Conservation (phyloP, 2,113 vertebrate species). For the Madoqua kirkii region DNA sequence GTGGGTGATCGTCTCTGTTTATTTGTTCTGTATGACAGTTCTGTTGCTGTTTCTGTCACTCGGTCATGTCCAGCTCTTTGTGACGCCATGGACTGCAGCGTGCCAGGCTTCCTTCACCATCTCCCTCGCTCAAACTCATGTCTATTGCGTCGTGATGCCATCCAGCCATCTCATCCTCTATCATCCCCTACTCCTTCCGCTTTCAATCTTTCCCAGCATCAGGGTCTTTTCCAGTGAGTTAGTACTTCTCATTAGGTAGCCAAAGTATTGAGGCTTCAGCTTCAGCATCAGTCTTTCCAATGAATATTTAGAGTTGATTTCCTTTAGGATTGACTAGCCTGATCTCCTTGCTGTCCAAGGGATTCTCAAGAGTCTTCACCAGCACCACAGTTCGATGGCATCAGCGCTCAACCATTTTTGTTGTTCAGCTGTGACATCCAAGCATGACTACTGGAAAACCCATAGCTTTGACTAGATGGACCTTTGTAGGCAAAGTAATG, state of each 20-base stretch:
- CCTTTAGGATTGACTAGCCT: background rate
- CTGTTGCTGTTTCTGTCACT: background rate
- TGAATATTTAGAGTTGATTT: background rate
- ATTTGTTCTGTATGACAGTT: background rate
- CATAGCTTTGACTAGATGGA: background rate
- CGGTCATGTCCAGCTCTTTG: background rate
- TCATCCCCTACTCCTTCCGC: background rate
- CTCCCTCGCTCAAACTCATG: background rate
- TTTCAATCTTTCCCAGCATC: background rate
- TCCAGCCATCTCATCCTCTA: background rate
- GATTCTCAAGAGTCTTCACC: background rate
- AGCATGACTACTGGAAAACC: background rate
- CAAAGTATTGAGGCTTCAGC: background rate
- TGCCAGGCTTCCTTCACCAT: background rate
- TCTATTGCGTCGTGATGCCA: background rate
- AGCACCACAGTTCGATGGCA: background rate
- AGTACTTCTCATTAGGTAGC: background rate
- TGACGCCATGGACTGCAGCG: background rate
- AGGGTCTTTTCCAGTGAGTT: background rate
- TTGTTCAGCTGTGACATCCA: background rate
- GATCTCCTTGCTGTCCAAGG: background rate
- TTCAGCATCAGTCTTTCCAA: background rate
- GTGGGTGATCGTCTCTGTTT: background rate
- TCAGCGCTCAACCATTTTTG: background rate
- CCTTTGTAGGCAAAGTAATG: background rate